phyloP scores from a whole-genome alignment of 2,113 vertebrate species.

The Sander lucioperca region DNA sequence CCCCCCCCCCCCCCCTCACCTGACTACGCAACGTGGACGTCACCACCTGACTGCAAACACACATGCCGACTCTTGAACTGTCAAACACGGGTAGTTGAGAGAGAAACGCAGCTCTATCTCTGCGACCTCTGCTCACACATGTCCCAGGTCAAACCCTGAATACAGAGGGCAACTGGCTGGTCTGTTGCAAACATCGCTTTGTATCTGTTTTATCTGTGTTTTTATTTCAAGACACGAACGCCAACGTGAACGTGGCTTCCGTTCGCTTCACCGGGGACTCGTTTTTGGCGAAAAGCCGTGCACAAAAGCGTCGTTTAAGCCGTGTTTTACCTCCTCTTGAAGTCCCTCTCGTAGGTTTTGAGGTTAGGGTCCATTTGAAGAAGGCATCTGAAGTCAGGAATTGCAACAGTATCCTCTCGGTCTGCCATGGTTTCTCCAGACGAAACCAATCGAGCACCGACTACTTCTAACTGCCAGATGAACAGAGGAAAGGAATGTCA shows the following conservation, averaged over 20 bases:
- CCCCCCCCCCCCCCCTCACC: background rate
- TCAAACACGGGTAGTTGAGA: conserved; percentile 32
- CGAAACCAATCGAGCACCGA: conserved; percentile 80
- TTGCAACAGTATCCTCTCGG: conserved; percentile 71
- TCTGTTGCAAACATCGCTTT: conserved; percentile 3
- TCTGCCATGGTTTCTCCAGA: conserved; percentile 83
- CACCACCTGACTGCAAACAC: conserved; percentile 24
- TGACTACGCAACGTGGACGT: conserved; percentile 44
- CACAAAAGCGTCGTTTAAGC: conserved; percentile 13
- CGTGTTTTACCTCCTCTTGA: conserved; percentile 84
- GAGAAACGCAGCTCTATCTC: background rate
- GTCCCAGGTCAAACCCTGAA: conserved; percentile 20
- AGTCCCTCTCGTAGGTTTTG: conserved; percentile 83
- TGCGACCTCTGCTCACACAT: conserved; percentile 11
- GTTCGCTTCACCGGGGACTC: conserved; percentile 11
- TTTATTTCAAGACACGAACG: conserved; percentile 1
- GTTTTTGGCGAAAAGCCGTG: background rate
- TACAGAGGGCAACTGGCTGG: conserved; percentile 2
- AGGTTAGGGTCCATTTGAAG: conserved; percentile 84
- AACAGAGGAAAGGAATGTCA: background rate
- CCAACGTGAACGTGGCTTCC: background rate
- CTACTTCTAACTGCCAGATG: background rate
- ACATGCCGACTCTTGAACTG: background rate
- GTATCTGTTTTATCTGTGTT: conserved; percentile 1
- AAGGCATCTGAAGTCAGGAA: conserved; percentile 78